Conservation (phyloP, 2,888 invertebrate genomes). For the Petrolisthes cinctipes region DNA sequence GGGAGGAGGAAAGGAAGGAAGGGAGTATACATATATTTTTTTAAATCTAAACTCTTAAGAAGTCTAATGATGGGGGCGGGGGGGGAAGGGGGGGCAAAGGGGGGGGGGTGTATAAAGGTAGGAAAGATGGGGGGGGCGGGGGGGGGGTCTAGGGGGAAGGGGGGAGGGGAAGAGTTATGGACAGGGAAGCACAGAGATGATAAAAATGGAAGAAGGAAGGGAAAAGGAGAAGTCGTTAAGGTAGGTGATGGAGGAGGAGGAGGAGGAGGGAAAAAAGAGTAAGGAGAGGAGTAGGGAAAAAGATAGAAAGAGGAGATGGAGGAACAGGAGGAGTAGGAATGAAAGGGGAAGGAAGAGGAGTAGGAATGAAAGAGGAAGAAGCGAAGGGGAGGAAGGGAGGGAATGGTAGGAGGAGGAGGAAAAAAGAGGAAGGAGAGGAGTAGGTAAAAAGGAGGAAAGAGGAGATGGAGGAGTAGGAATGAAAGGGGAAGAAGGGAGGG, state of each 20-base stretch:
- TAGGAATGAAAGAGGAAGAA: neutral
- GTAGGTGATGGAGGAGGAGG: neutral
- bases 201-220: neutral
- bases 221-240: neutral
- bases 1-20: neutral
- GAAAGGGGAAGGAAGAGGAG: neutral
- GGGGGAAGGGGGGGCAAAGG: neutral
- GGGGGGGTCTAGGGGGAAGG: neutral
- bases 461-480: neutral
- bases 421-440: neutral
- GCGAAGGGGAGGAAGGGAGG: neutral
- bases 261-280: neutral
- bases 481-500: neutral
- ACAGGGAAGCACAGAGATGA: neutral
- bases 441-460: neutral
- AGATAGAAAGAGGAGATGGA: neutral
- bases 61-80: neutral
- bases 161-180: neutral
- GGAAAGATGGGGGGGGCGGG: neutral
- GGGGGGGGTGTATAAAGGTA: neutral
- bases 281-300: neutral
- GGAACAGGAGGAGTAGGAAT: too few relatives aligned
- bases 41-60: neutral
- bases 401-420: neutral
- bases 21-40: neutral